These are phyloP conservation scores for Columbina picui DNA, from an alignment of 2,113 vertebrate species.

Conservation along the genomic window DNA sequence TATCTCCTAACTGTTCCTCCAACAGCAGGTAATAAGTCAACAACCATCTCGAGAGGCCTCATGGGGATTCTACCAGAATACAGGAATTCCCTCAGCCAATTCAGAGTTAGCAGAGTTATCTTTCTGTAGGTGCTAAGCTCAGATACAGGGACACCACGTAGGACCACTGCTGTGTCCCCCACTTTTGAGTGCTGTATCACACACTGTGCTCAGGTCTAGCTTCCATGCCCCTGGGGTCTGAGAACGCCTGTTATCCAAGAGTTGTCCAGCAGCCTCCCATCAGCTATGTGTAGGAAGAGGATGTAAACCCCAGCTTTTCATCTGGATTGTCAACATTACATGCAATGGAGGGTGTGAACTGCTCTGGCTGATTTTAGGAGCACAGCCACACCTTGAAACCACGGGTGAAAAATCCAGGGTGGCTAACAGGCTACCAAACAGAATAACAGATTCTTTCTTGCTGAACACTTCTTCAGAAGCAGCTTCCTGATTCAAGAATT, in stretches of 20 bases:
- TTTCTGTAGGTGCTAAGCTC: background rate
- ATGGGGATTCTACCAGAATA: background rate
- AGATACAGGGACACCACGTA: background rate
- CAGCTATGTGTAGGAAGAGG: background rate
- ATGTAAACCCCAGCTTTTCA: background rate
- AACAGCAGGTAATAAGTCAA: background rate
- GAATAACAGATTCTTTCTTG: background rate
- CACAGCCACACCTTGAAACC: background rate
- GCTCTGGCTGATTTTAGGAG: background rate
- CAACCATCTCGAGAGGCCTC: background rate
- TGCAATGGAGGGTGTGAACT: background rate
- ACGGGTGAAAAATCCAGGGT: background rate
- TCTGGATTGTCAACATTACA: background rate
- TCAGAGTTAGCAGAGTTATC: background rate
- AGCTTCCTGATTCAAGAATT: background rate
- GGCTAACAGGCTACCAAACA: background rate
- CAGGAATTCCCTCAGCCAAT: background rate
- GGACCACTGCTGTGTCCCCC: background rate
- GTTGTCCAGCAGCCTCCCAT: background rate
- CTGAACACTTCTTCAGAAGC: background rate
- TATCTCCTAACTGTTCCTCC: background rate
- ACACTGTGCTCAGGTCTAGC: background rate
- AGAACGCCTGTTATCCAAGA: background rate
- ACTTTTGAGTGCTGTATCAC: background rate
- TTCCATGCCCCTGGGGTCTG: background rate